Percentiles rank a stretch among this genome's conserved stretches.
phyloP scores from a whole-genome alignment of 2,113 vertebrate genomes.

The Stercorarius parasiticus region DNA sequence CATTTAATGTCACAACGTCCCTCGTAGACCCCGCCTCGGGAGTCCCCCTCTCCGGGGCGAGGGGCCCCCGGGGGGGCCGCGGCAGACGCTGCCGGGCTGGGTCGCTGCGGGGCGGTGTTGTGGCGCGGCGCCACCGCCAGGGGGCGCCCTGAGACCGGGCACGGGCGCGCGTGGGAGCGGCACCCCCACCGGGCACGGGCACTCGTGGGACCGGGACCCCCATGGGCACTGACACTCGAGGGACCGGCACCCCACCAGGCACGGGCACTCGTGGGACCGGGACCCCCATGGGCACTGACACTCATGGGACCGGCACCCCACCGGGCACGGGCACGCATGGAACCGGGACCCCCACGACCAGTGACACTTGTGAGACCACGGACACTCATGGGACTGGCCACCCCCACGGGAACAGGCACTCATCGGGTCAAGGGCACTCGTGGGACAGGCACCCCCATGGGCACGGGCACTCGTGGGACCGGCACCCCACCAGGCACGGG shows the following conservation, averaged over 20 bases:
- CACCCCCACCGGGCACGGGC: not conserved
- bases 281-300: too few relatives aligned
- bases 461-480: not conserved
- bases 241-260: too few relatives aligned
- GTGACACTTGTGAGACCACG: not conserved
- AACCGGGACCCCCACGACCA: too few relatives aligned
- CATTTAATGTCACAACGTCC: rapidly evolving
- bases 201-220: not conserved
- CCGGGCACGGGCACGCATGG: too few relatives aligned
- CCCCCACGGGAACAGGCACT: not conserved
- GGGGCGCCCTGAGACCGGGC: constrained; percentile 1
- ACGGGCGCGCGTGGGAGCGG: not conserved
- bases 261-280: not conserved
- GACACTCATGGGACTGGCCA: not conserved
- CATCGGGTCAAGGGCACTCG: too few relatives aligned
- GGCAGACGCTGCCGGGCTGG: not conserved
- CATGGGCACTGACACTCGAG: not conserved
- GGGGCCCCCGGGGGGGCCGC: too few relatives aligned
- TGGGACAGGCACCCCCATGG: not conserved
- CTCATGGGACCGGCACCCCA: too few relatives aligned
- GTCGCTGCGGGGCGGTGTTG: not conserved
- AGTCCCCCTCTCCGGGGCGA: rapidly evolving
- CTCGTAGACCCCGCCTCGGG: too few relatives aligned
- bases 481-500: too few relatives aligned
- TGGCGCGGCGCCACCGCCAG: not conserved